phyloP scores from a whole-genome alignment of 1,140 invertebrate genomes.

The Amphibalanus amphitrite region DNA sequence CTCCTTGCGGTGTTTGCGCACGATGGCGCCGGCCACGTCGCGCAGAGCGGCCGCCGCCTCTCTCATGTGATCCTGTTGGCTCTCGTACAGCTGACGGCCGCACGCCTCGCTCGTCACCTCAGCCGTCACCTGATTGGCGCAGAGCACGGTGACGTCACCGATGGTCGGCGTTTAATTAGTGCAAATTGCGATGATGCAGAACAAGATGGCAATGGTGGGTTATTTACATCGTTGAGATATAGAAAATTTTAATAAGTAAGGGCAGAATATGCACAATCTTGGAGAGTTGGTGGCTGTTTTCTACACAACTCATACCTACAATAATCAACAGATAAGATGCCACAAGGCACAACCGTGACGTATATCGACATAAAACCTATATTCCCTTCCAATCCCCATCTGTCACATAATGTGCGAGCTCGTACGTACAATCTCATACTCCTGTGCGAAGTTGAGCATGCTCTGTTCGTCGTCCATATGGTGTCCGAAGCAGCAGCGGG shows the following conservation, averaged over 20 bases:
- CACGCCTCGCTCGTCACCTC: neutral
- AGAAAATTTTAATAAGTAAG: too few species aligned
- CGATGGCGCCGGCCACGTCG: neutral
- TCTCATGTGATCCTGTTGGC: neutral
- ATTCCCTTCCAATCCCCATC: too few species aligned
- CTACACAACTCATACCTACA: too few species aligned
- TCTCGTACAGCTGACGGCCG: neutral
- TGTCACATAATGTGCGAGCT: too few species aligned
- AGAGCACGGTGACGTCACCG: neutral
- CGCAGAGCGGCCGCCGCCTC: neutral
- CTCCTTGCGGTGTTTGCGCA: neutral
- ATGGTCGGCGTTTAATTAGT: neutral
- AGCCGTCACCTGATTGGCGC: neutral
- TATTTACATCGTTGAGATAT: too few species aligned
- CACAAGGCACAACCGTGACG: too few species aligned
- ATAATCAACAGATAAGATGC: too few species aligned
- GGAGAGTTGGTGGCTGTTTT: too few species aligned
- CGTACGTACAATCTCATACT: neutral
- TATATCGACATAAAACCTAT: too few species aligned
- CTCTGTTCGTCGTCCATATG: neutral
- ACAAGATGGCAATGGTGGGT: neutral
- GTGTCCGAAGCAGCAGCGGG: neutral
- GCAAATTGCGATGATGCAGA: neutral
- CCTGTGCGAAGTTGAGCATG: neutral
- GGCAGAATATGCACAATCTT: too few species aligned